Base-by-base conservation (phyloP, 2,797 vertebrate species). In the Chelon labrosus region DNA sequence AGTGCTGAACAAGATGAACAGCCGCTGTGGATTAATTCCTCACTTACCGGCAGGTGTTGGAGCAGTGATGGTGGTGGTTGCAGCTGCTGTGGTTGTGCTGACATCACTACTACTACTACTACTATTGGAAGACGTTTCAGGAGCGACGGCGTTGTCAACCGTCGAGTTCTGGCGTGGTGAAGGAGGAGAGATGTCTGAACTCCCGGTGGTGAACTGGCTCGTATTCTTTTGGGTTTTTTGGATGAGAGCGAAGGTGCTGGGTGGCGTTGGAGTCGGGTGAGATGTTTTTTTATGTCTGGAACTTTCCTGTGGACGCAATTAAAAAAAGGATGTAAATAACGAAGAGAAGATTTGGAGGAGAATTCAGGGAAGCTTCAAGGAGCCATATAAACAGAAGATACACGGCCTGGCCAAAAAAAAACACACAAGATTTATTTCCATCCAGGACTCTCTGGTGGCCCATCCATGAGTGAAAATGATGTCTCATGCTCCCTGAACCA, bases 41-140 rank as follows among this genome's bases (percentile, higher is more conserved):
- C 70, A 73, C 90, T 87, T 85, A 95, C 94, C 90, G 6, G 92
- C 64, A 37, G 70, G 85, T n/a, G 90, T 80, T 14, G 92, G 78
- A 58, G 85, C 20, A 0, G 80, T 49, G 63, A 55, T 35, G 3
- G 80, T n/a, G 7, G 72, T 27, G 42, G 73, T 31, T 0, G 39
- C 10, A 2, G 62, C 41, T 12, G 80, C 22, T 1, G 69, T n/a
- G 46, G 6, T 7, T 14, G 9, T 10, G 75, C 1, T 17, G 68
- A 46, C 77, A 0, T 73, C 85, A n/a, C n/a, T n/a, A n/a, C n/a
- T n/a, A n/a, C n/a, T n/a, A 7, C 80, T 92, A 88, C 58, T 79
- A 56, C 89, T 22, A 22, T 22, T 94, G 87, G 93, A 83, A 71
- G 90, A 80, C 35, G 59, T 41, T 25, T 74, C 38, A 27, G 65